Conservation (phyloP, 2,888 invertebrate species). For the Charanyca ferruginea region DNA sequence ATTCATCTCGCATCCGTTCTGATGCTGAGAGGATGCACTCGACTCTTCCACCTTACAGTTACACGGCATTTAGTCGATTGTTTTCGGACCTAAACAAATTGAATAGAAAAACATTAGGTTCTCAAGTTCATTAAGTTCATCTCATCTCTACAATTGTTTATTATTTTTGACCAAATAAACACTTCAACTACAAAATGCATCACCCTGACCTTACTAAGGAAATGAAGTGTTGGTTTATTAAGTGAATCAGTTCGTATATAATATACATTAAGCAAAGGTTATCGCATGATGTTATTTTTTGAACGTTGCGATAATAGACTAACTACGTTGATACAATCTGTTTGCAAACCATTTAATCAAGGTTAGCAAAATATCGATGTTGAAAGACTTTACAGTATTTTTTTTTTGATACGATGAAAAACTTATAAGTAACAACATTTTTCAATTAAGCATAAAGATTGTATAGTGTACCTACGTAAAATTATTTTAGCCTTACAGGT, state of each 20-base stretch:
- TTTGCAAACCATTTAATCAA: constrained; percentile 68
- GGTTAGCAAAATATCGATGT: constrained; percentile 56
- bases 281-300: constrained; percentile 53
- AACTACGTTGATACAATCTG: constrained; percentile 57
- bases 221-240: constrained; percentile 26
- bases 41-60: constrained; percentile 71
- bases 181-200: not conserved
- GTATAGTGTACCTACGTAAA: no score
- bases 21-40: constrained; percentile 65
- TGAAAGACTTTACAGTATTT: constrained; percentile 35
- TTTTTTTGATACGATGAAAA: not conserved
- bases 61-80: constrained; percentile 73
- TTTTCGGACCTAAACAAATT: constrained; percentile 9
- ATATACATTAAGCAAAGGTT: constrained; percentile 49
- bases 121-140: no score
- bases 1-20: constrained; percentile 70
- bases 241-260: constrained; percentile 9
- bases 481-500: no score
- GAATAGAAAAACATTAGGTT: constrained; percentile 23
- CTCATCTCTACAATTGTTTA: no score
- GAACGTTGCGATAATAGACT: constrained; percentile 43
- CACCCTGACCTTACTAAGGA: not conserved
- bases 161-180: not conserved
- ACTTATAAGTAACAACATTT: not conserved
- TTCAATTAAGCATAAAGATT: not conserved